Base-by-base conservation (phyloP, 1,140 invertebrate species). In the Anagrus nilaparvatae region DNA sequence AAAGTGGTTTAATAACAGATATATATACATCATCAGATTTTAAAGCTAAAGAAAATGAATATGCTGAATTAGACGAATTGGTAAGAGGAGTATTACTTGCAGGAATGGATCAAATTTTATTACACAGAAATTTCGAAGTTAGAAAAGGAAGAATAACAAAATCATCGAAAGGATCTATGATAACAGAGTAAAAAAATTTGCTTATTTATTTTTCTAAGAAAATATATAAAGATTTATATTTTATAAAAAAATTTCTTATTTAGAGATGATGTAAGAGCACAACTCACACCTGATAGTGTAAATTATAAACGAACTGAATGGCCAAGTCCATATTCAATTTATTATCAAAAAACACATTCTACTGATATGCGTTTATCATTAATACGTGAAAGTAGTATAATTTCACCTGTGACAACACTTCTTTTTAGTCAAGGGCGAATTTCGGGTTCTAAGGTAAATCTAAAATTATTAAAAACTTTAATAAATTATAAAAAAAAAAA, bases 261-360 rank as follows among this genome's bases (percentile, higher is more conserved):
- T 47, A 78, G 76, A 29, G 54, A 60, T 47, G 60, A 67, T 5
- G 53, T 61, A 4, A 56, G 56, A 18, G 71, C 66, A 4, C 60
- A 69, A 39, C 58, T 78, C 3, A 59, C 61, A 8, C 51, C 66
- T 17, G 72, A 77, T 31, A 74, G 73, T 55, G 69, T 78, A 1
- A 78, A 79, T 59, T 61, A 72, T 39, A 64, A 65, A 10, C 54
- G 67, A 35, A 59, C 49, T 16, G 50, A 58, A 33, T 61, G 56
- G 27, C 53, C 63, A 25, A 57, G 57, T 55, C 40, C 60, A 20
- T 56, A 56, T 62, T 24, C 66, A 51, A 52, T 65, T 45, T 57
- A 74, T 61, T 61, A 71, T 47, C 44, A 65, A 54, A 47, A 69
- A 55, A 31, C 58, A 1, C 67, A 73, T 36, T 67, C 65, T 1